A percentile compares a stretch with the other conserved stretches of the same genome.
Evolutionary conservation across 2,113 vertebrate genomes (phyloP).

Genomic region (Grus americana): DNA sequence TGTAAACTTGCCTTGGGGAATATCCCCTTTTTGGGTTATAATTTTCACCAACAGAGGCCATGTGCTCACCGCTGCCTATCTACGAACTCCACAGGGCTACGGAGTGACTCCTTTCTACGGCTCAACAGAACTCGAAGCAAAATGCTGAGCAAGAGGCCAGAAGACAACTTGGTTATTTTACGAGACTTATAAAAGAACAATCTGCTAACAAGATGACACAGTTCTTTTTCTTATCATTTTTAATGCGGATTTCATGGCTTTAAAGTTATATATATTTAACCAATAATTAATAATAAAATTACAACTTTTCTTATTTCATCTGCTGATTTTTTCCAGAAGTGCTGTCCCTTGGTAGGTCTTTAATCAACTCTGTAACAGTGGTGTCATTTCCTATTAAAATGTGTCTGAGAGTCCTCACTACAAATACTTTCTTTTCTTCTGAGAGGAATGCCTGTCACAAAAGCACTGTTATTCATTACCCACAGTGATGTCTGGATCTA

Average conservation of each 20-base stretch:
- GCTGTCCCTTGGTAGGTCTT: slow-evolving; percentile 30
- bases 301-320: slow-evolving; percentile 8
- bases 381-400: slow-evolving; percentile 65
- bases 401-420: background rate
- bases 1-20: slow-evolving; percentile 60
- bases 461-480: slow-evolving; percentile 49
- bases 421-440: slow-evolving; percentile 8
- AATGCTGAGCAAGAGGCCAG: slow-evolving; percentile 58
- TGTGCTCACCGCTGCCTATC: background rate
- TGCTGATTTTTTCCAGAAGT: slow-evolving; percentile 26
- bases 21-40: slow-evolving; percentile 38
- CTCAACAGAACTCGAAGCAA: slow-evolving; percentile 58
- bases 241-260: background rate
- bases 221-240: background rate
- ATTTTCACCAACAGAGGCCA: slow-evolving; percentile 49
- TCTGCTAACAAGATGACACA: background rate
- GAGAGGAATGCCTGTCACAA: slow-evolving; percentile 8
- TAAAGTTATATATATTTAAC: background rate
- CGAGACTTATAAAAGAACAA: background rate
- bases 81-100: slow-evolving; percentile 41
- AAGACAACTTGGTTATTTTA: slow-evolving; percentile 38
- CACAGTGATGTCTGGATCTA: slow-evolving; percentile 13
- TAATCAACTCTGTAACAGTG: slow-evolving; percentile 15
- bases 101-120: slow-evolving; percentile 60
- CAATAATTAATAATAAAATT: slow-evolving; percentile 43